Evolutionary conservation across 92 coral and sea anemone genomes (phyloP), one percentile per base, ranked within the genome.

Genomic region (Heteractis magnifica): DNA sequence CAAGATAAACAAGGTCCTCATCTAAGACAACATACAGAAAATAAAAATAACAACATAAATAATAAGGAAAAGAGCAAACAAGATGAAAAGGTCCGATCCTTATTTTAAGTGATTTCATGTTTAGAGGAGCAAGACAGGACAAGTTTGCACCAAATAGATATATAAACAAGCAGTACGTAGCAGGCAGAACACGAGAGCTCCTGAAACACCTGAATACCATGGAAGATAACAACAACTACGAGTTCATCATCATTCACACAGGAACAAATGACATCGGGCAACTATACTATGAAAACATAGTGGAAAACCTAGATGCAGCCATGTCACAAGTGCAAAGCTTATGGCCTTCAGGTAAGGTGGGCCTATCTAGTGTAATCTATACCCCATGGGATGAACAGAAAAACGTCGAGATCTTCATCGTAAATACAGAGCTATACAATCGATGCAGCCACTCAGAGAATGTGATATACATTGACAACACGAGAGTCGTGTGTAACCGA

Each of bases 401-500:
- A 81, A 81, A 71, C 75, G 77, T 65, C 16, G 73, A 34, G 55
- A 79, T 79, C 21, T 65, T 59, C 4, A 59, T 68, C 49, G 77
- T 81, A 75, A 81, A 81, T 16, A 65, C 56, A 12, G 53, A 81
- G 34, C 51, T 58, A 12, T 65, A 44, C 52, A 68, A 50, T 13
- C 56, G 72, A 53, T 68, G 84, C 76, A 48, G 34, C 23, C 4
- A 58, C 20, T 56, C 53, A 7, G 62, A 71, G 13, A 65, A 15
- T 14, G 88, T 79, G 78, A 86, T 70, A 13, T 79, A 78, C 56
- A 75, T 79, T 50, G 79, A 79, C 84, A 86, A 79, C 81, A 15
- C 48, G 51, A 13, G 53, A 53, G 84, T 86, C 71, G 80, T 75
- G 13, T 7, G 77, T 26, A 81, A 80, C 58, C 77, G 55, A 14